Evolutionary conservation across 1,140 invertebrate genomes (phyloP).

Genomic region (Drosophila ficusphila): DNA sequence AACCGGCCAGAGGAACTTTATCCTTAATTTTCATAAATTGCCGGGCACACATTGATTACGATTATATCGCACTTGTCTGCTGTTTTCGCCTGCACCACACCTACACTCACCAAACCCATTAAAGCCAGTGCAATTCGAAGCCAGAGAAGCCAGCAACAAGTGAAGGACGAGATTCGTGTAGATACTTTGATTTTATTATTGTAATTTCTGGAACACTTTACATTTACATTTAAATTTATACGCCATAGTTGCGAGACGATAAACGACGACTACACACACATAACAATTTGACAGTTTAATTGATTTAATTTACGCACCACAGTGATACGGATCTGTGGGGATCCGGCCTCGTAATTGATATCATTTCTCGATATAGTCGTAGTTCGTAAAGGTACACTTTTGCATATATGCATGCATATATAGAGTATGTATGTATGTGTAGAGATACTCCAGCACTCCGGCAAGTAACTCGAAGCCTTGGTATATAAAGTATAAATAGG

Average conservation of each 20-base stretch:
- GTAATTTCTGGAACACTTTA: conserved; percentile 78
- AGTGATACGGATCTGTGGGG: conserved; percentile 32
- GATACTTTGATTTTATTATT: conserved; percentile 77
- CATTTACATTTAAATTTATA: conserved; percentile 75
- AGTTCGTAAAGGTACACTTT: conserved; percentile 52
- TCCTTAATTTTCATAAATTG: conserved; percentile 73
- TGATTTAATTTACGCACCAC: conserved; percentile 53
- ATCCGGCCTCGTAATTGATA: conserved; percentile 50
- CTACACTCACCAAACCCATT: not conserved
- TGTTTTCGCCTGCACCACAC: not conserved
- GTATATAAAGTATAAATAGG: conserved; percentile 76
- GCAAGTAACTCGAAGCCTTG: conserved; percentile 23
- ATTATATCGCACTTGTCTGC: conserved; percentile 43
- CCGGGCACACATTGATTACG: conserved; percentile 47
- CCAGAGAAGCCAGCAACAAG: conserved; percentile 26
- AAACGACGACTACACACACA: conserved; percentile 80
- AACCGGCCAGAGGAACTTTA: not conserved
- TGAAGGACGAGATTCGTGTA: conserved; percentile 28
- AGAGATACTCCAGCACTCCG: conserved; percentile 12
- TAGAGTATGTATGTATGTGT: too few relatives aligned
- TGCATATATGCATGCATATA: conserved; percentile 24
- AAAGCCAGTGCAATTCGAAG: not conserved
- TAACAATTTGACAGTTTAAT: conserved; percentile 78
- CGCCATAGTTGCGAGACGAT: conserved; percentile 70
- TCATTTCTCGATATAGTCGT: conserved; percentile 42